A percentile compares a stretch with the other conserved stretches of the same genome.
Evolutionary conservation across 2,797 vertebrate species (phyloP).

Genomic region (Arctocebus calabarensis): DNA sequence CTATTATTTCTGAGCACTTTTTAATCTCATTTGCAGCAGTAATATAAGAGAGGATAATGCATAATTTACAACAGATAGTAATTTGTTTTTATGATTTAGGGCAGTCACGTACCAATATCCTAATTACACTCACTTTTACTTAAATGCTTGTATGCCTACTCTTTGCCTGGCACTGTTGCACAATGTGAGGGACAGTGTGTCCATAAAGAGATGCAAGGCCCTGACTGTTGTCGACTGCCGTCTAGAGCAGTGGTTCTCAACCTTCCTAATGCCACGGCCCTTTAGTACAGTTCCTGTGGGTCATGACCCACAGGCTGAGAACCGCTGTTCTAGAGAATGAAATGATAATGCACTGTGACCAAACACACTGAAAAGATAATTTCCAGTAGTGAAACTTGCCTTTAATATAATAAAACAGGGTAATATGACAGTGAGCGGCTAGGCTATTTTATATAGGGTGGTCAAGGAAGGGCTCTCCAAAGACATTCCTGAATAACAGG

Average conservation of each 20-base stretch:
- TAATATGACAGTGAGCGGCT: background rate
- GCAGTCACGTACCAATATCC: background rate
- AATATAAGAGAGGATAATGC: background rate
- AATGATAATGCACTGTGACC: background rate
- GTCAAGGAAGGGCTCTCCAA: background rate
- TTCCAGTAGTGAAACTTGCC: background rate
- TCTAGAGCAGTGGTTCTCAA: background rate
- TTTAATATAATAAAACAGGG: background rate
- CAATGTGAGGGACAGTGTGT: background rate
- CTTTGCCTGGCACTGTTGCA: background rate
- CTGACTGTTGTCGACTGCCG: background rate
- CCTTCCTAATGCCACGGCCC: too few species aligned
- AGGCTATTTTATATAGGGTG: background rate
- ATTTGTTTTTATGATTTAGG: constrained; percentile 2
- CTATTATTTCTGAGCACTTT: constrained; percentile 16
- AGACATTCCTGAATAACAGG: background rate
- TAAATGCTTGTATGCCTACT: background rate
- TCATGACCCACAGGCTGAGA: too few species aligned
- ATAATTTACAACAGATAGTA: background rate
- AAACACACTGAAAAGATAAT: background rate
- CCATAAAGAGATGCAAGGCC: background rate
- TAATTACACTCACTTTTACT: constrained; percentile 9
- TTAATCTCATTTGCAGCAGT: background rate
- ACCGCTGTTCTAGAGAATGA: background rate
- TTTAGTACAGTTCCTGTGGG: too few species aligned